phyloP scores from a whole-genome alignment of 2,113 vertebrate genomes.

The Hydrochoerus hydrochaeris region DNA sequence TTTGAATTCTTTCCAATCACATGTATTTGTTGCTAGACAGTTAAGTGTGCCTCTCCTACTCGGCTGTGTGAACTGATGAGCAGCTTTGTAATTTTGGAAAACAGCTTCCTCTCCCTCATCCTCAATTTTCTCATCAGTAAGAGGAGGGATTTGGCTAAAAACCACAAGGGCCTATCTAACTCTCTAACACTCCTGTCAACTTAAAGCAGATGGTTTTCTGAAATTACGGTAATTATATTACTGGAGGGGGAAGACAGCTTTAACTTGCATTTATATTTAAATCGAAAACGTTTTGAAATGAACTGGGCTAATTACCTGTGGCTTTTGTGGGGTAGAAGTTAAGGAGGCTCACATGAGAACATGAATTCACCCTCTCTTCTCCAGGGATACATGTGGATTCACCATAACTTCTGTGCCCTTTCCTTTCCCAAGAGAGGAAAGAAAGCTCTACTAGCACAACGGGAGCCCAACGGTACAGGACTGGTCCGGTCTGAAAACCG shows the following conservation, averaged over 20 bases:
- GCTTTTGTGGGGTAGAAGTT: background rate
- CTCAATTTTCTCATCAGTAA: conserved; percentile 45
- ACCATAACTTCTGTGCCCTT: background rate
- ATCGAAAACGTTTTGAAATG: background rate
- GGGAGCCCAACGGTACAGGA: background rate
- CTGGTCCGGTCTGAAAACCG: background rate
- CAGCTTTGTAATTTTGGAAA: background rate
- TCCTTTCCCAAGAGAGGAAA: conserved; percentile 29
- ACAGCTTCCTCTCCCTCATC: background rate
- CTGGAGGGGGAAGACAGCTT: background rate
- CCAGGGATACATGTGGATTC: background rate
- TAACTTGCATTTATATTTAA: background rate
- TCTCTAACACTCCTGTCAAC: conserved; percentile 24
- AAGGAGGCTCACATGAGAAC: background rate
- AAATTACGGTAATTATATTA: background rate
- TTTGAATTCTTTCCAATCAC: background rate
- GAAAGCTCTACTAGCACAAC: background rate
- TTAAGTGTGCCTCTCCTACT: background rate
- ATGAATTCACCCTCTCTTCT: background rate
- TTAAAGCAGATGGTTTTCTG: background rate
- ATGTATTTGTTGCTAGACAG: background rate
- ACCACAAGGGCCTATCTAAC: background rate
- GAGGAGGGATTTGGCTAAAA: background rate
- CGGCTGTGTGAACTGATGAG: background rate
- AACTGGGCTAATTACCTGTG: background rate